Conservation (phyloP, 1,140 invertebrate species). For the Drosophila malerkotliana region DNA sequence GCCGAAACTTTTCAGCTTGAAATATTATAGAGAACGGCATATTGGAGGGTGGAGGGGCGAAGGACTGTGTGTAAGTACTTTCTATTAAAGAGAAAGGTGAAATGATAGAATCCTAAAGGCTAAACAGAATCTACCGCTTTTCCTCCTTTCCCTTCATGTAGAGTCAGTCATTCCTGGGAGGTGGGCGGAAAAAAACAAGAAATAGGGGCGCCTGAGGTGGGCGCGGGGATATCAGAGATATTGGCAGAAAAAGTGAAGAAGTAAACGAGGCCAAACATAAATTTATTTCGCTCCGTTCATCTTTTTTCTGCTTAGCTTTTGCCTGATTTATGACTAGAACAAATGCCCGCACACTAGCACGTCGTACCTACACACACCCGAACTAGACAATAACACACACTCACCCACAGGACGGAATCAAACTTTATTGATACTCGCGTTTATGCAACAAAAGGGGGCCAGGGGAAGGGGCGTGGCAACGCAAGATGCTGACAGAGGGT, state of each 20-base stretch:
- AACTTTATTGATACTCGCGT: conserved; percentile 73
- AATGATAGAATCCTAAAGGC: background rate
- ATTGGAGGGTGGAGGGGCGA: too few species aligned
- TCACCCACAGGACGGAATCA: conserved; percentile 45
- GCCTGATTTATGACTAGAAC: conserved; percentile 68
- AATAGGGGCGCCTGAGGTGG: background rate
- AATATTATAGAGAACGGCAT: background rate
- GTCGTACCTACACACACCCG: background rate
- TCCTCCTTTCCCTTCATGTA: conserved; percentile 18
- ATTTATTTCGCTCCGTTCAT: conserved; percentile 59
- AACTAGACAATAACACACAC: background rate
- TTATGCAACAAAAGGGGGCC: conserved; percentile 50
- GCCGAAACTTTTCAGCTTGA: background rate
- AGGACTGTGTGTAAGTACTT: too few species aligned
- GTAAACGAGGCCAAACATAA: conserved; percentile 65
- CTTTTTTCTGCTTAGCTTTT: conserved; percentile 61
- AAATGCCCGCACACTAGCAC: conserved; percentile 23
- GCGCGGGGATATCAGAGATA: conserved; percentile 39
- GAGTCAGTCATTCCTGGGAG: background rate
- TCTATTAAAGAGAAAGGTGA: background rate
- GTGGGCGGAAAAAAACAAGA: background rate
- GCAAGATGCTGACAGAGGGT: conserved; percentile 55
- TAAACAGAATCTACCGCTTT: background rate
- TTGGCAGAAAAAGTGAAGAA: conserved; percentile 53
- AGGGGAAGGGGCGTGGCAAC: conserved; percentile 12